Evolutionary conservation across 2,113 vertebrate species (phyloP).

Genomic region (Odontesthes bonariensis): DNA sequence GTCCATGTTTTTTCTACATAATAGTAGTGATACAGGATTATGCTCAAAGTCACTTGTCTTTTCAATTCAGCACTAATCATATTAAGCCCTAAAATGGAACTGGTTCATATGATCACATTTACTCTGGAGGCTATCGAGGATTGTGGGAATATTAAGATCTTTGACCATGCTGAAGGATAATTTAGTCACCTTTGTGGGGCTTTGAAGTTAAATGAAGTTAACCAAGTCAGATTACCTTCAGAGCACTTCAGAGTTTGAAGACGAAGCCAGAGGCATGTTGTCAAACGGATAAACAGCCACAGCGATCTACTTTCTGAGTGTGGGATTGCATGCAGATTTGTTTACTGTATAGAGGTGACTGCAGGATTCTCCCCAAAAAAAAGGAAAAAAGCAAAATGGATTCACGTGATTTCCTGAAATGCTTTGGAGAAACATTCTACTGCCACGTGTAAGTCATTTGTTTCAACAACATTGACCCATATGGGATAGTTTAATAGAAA

Average conservation of each 20-base stretch:
- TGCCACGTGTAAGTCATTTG: constrained; percentile 7
- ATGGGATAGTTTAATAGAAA: not conserved
- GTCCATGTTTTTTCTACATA: too few relatives aligned
- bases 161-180: not conserved
- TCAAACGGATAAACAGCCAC: constrained; percentile 38
- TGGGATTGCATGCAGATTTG: constrained; percentile 19
- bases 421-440: not conserved
- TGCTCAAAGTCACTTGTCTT: too few relatives aligned
- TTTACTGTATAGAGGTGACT: constrained; percentile 13
- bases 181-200: not conserved
- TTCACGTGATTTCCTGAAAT: constrained; percentile 11
- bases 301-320: constrained; percentile 42
- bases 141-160: not conserved
- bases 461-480: not conserved
- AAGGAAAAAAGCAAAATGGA: not conserved
- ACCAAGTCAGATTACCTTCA: constrained; percentile 28
- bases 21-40: too few relatives aligned
- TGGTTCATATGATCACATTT: constrained; percentile 3
- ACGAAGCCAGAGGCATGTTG: constrained; percentile 38
- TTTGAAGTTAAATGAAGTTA: constrained; percentile 19
- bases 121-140: constrained; percentile 1
- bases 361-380: not conserved
- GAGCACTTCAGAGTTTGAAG: constrained; percentile 32
- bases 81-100: not conserved
- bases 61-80: too few relatives aligned